Base-by-base conservation (phyloP, 37 sponge, comb jelly and placozoan species). In the Cladorhizidae sp. region DNA sequence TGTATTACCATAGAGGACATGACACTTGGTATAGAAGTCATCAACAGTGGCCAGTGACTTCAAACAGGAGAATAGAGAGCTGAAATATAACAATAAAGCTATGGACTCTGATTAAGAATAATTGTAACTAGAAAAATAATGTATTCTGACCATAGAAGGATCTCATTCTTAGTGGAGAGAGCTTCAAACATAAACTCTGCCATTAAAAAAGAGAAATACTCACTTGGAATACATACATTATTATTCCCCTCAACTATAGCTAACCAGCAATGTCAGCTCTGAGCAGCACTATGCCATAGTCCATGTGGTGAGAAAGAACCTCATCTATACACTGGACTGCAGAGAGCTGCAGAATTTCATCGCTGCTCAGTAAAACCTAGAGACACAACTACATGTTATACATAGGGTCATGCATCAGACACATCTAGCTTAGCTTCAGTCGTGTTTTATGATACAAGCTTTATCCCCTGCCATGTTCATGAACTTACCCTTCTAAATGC, bases 171-270 rank as follows among this genome's bases (percentile, higher is more conserved):
- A 77, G 63, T 82, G 6, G 74, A 80, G 41, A 90, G 78, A 36
- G 81, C 91, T 45, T 90, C 91, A 77, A 85, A 85, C 70, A 90
- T 56, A 37, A 90, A 80, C 29, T 90, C 91, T 85, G 40, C 18
- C 75, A 39, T 26, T 28, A 63, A 12, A 43, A 6, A 51, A 35
- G 51, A 67, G 18, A 49, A 18, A 23, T 25, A 35, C 21, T 59
- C 28, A 59, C 17, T 5, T 31, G 68, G 32, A 29, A 21, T 31
- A 35, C 39, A 67, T 31, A 35, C 3, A 32, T 67, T 32, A 31
- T 31, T 29, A 3, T 21, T 37, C 37, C 8, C 37, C 39, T 45
- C 72, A 8, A 41, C 18, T 21, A 72, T 18, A 25, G 14, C 38
- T 17, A 41, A 80, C 87, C 87, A n/a, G 91, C 91, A 45, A 82